A percentile compares a stretch with the other conserved stretches of the same genome.
phyloP scores from a whole-genome alignment of 1,140 invertebrate genomes.

The Ips typographus region DNA sequence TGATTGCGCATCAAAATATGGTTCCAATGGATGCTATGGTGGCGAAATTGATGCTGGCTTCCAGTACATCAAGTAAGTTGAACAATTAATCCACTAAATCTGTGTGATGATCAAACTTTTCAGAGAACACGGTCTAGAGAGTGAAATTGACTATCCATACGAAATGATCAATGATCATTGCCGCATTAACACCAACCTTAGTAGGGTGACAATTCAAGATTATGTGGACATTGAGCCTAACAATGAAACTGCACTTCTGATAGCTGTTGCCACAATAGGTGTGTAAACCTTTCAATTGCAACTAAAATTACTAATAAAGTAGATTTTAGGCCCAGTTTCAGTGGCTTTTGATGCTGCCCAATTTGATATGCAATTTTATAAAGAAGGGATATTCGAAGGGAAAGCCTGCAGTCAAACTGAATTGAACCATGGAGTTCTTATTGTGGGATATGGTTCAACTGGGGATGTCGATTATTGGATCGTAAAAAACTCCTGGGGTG shows the following conservation, averaged over 20 bases:
- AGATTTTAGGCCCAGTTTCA: slow-evolving; percentile 73
- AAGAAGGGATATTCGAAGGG: slow-evolving; percentile 57
- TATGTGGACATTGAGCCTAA: slow-evolving; percentile 77
- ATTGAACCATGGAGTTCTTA: slow-evolving; percentile 85
- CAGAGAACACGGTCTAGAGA: slow-evolving; percentile 86
- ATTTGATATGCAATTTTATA: slow-evolving; percentile 68
- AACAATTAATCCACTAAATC: neutral
- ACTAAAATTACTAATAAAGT: neutral
- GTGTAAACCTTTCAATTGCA: slow-evolving; percentile 2
- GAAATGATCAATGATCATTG: slow-evolving; percentile 72
- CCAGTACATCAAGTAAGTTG: slow-evolving; percentile 71
- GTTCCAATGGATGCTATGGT: slow-evolving; percentile 77
- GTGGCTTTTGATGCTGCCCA: slow-evolving; percentile 90
- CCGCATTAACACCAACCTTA: slow-evolving; percentile 59
- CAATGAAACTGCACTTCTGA: slow-evolving; percentile 69
- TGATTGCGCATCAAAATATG: slow-evolving; percentile 68
- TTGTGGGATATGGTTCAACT: slow-evolving; percentile 77
- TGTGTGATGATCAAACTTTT: neutral
- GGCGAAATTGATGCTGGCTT: slow-evolving; percentile 92
- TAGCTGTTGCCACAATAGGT: slow-evolving; percentile 67
- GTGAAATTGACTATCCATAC: slow-evolving; percentile 86
- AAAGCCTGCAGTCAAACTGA: slow-evolving; percentile 62
- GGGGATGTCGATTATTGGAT: slow-evolving; percentile 74
- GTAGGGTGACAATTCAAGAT: slow-evolving; percentile 78
- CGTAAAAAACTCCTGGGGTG: slow-evolving; percentile 84